These are phyloP conservation scores for Noctuana brunneofusca DNA, from an alignment of 2,888 invertebrate species.

Conservation along the genomic window DNA sequence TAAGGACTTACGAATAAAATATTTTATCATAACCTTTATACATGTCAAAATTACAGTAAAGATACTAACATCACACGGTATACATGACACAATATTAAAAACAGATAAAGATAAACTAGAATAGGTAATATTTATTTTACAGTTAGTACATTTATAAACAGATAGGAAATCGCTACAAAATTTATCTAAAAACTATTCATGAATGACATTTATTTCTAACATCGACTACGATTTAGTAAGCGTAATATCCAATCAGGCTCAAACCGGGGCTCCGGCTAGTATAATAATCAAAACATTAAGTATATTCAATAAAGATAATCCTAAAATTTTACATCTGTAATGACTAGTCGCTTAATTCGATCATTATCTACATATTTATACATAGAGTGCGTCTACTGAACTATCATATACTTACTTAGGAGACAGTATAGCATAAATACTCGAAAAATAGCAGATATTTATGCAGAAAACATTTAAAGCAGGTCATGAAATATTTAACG, in stretches of 20 bases:
- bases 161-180: conserved; percentile 26
- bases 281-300: conserved; percentile 28
- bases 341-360: conserved; percentile 9
- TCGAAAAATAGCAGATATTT: too few relatives aligned
- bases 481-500: too few relatives aligned
- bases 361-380: conserved; percentile 3
- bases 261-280: conserved; percentile 38
- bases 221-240: conserved; percentile 59
- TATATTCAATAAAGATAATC: neutral
- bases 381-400: too few relatives aligned
- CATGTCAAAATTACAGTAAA: conserved; percentile 7
- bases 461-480: too few relatives aligned
- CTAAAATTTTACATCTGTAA: conserved; percentile 1
- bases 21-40: conserved; percentile 14
- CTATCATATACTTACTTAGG: too few relatives aligned
- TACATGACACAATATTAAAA: conserved; percentile 18
- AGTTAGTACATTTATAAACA: conserved; percentile 16
- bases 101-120: conserved; percentile 9
- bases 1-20: conserved; percentile 14
- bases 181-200: conserved; percentile 20
- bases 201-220: conserved; percentile 35
- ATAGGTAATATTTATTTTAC: conserved; percentile 2
- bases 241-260: conserved; percentile 73
- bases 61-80: neutral
- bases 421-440: too few relatives aligned